Evolutionary conservation across 2,888 invertebrate species (phyloP).

Genomic region (Plebejus anna): DNA sequence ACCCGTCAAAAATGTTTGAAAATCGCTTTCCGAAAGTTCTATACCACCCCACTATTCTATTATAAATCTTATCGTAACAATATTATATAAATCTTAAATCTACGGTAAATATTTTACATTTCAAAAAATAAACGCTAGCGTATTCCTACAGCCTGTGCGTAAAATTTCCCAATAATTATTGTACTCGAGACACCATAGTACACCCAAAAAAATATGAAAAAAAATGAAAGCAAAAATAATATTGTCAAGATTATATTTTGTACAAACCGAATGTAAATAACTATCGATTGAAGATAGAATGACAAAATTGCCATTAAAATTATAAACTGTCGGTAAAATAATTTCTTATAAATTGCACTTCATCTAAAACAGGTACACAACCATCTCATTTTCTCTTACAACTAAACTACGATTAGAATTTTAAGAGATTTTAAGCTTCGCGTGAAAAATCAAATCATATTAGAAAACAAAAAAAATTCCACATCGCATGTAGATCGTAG

Average conservation of each 20-base stretch:
- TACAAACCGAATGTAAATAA: slow-evolving; percentile 36
- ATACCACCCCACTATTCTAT: slow-evolving; percentile 26
- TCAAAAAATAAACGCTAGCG: slow-evolving; percentile 41
- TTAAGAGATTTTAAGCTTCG: neutral
- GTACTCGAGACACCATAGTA: slow-evolving; percentile 41
- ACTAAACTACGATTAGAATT: slow-evolving; percentile 4
- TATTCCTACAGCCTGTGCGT: slow-evolving; percentile 43
- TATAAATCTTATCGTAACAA: slow-evolving; percentile 1
- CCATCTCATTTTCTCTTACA: neutral
- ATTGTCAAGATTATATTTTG: slow-evolving; percentile 33
- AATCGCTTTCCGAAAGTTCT: slow-evolving; percentile 35
- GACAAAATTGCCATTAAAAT: neutral
- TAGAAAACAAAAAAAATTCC: neutral
- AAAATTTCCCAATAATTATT: slow-evolving; percentile 37
- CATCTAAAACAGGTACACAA: slow-evolving; percentile 3
- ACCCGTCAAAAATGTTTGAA: slow-evolving; percentile 30
- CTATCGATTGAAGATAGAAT: neutral
- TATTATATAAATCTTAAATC: slow-evolving; percentile 28
- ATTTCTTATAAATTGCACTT: slow-evolving; percentile 8
- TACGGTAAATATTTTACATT: slow-evolving; percentile 31
- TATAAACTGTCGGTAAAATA: neutral
- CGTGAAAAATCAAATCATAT: neutral
- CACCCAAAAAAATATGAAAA: slow-evolving; percentile 46
- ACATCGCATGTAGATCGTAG: neutral
- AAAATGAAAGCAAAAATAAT: slow-evolving; percentile 51